Base-by-base conservation (phyloP, 1,140 invertebrate genomes). In the Dreissena polymorpha region DNA sequence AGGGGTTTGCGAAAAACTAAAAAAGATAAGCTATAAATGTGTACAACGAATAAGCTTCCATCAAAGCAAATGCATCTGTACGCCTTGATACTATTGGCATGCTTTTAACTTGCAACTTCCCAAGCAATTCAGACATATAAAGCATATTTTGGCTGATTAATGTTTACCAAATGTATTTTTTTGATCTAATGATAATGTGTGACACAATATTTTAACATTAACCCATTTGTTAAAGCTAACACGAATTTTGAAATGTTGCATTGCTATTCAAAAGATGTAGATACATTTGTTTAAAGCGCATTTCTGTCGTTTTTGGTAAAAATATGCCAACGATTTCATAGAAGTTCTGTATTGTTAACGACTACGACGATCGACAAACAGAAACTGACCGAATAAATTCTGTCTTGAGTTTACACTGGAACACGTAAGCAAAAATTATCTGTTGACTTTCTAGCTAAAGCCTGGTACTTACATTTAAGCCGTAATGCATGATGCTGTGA, bases 401-500 rank as follows among this genome's bases (percentile, higher is more conserved):
- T 18, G 14, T 72, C 18, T 72, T n/a, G 29, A 18, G 25, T n/a
- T n/a, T 13, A 50, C n/a, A 16, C n/a, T 29, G 5, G 8, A 72
- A 50, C 18, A 53, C 13, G 16, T 16, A 3, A 49, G 70, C n/a
- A 49, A 27, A 49, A 53, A 27, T 5, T 72, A 72, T 50, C 18
- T 14, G 23, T n/a, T n/a, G n/a, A 18, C 49, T n/a, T n/a, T n/a
- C 16, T n/a, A 50, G 1, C 5, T 29, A 50, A 18, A 60, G 21
- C 18, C 23, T 64, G 23, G 21, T 64, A 80, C 60, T 55, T 82
- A 87, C 88, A 18, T 60, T 67, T 13, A 64, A 75, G 25, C 85
- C 85, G 64, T 91, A 91, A 79, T 93, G 93, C 89, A 93, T 92
- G 8, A 93, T 82, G 64, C 89, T 91, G 10, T 85, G 72, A 74